Conservation (phyloP, 2,113 vertebrate species). For the Grammatotria lemairii region DNA sequence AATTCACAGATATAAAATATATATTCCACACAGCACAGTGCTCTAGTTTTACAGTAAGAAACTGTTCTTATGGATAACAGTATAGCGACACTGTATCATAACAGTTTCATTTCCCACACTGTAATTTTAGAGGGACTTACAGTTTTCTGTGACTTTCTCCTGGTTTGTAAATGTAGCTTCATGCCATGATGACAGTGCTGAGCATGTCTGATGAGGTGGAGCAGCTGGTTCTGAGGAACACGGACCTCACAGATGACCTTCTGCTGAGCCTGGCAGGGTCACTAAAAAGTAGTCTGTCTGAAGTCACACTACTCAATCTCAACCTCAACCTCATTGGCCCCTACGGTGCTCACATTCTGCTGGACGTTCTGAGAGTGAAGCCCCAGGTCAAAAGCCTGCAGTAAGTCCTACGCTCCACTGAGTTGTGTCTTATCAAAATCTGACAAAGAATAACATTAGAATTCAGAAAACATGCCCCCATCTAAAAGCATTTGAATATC, state of each 20-base stretch:
- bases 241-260: constrained; percentile 70
- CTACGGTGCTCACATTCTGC: constrained; percentile 61
- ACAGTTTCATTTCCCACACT: background rate
- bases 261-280: constrained; percentile 57
- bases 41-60: background rate
- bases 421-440: background rate
- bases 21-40: background rate
- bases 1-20: background rate
- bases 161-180: constrained; percentile 47
- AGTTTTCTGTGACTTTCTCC: background rate
- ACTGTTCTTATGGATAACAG: background rate
- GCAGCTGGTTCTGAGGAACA: constrained; percentile 77
- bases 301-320: constrained; percentile 74
- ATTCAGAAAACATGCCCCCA: background rate
- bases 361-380: constrained; percentile 67
- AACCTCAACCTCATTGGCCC: constrained; percentile 78
- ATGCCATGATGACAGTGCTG: constrained; percentile 66
- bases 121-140: background rate
- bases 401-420: constrained; percentile 51
- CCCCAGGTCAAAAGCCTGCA: constrained; percentile 66
- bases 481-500: background rate
- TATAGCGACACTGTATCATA: background rate
- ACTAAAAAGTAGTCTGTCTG: constrained; percentile 65
- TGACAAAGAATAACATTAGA: background rate
- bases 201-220: constrained; percentile 69